Evolutionary conservation across 2,888 invertebrate genomes (phyloP).

Genomic region (Trachelus tabidus): DNA sequence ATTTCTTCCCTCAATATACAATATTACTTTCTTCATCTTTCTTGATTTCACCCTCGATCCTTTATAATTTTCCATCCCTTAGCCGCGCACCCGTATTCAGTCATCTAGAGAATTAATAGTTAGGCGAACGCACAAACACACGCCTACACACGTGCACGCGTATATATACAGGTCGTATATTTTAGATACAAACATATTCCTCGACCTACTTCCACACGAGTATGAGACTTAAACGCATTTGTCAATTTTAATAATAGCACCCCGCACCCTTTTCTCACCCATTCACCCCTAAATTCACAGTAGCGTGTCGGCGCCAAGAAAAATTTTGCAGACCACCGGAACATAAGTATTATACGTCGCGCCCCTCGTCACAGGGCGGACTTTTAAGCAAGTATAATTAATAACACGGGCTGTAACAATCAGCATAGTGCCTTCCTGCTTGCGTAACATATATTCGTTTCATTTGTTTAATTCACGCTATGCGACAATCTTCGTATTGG

Average conservation of each 20-base stretch:
- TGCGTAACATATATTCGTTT: constrained; percentile 13
- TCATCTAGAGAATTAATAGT: background rate
- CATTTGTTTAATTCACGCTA: constrained; percentile 12
- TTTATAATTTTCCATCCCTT: background rate
- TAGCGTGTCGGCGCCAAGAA: background rate
- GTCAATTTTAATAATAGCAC: background rate
- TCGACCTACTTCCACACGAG: background rate
- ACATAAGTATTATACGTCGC: background rate
- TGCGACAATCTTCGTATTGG: background rate
- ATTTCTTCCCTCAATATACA: background rate
- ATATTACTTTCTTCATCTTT: background rate
- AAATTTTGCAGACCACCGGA: background rate
- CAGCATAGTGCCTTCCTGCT: constrained; percentile 19
- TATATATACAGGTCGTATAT: background rate
- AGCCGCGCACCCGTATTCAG: background rate
- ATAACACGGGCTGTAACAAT: constrained; percentile 20
- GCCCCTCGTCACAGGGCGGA: constrained; percentile 4
- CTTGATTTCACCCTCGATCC: background rate
- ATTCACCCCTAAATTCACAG: background rate
- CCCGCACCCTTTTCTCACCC: background rate
- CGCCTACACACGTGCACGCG: too few species aligned
- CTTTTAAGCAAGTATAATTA: constrained; percentile 12
- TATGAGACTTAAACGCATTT: background rate
- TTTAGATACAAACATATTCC: background rate
- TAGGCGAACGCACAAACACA: background rate